Evolutionary conservation across 2,113 vertebrate species (phyloP), one percentile per base, ranked within the genome.

Genomic region (Cryptomyrus ogoouensis): DNA sequence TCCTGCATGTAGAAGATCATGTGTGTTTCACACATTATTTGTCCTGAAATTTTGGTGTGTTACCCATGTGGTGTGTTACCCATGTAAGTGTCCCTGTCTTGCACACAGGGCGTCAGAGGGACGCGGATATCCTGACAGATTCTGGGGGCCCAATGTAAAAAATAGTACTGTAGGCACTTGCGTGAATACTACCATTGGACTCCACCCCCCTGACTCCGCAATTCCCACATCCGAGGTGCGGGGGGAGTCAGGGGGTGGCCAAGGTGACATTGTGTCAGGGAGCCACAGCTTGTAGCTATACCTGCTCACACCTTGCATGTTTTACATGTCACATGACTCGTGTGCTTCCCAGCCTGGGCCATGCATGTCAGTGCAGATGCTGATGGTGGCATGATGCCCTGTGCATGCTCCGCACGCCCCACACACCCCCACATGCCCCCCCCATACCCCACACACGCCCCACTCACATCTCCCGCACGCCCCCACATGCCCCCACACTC

Each of bases 241-340:
- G 52, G 52, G 53, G 0, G 50, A 1, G 1, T 62, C 58, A 17
- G 21, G 24, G 56, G 24, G 56, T 7, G 24, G 7, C 17, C 56
- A 58, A 6, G 21, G 53, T 58, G 53, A 58, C 53, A 62, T 62
- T 8, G 21, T 62, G 24, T 2, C 58, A 66, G 58, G 7, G 58
- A 6, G 58, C 24, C 58, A 62, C 24, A 27, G 58, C 24, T 24
- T 62, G 58, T 62, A n/a, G 31, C 31, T 74, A 3, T 17, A 3
- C 70, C 31, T 13, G 9, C 12, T 35, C 70, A 74, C 70, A 74
- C 70, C n/a, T 74, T 35, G 10, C 9, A 35, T 74, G 31, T 74
- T 35, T 3, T 35, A 74, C 10, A 24, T 74, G 66, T 83, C 96
- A 98, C 98, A 97, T 97, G 91, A 97, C 95, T 93, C 99, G 98